A percentile compares a stretch with the other conserved stretches of the same genome.
phyloP scores from a whole-genome alignment of 53 echinoderm and acorn worm genomes.

The Mesocentrotus franciscanus region DNA sequence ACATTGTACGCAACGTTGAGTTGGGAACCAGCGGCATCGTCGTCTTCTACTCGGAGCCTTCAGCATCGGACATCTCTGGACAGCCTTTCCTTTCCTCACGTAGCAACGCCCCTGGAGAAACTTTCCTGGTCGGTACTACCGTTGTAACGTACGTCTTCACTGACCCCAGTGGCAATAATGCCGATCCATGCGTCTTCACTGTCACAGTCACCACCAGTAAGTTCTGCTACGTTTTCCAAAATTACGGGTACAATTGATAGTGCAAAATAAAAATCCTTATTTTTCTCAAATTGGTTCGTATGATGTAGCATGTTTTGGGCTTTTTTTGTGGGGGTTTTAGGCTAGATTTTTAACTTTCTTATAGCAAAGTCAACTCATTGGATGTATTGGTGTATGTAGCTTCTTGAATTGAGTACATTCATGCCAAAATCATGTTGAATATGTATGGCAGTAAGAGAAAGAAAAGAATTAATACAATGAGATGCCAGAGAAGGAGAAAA shows the following conservation, averaged over 20 bases:
- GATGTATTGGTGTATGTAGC: too few relatives aligned
- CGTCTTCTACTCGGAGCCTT: neutral
- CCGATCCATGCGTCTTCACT: conserved; percentile 37
- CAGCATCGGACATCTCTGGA: conserved; percentile 74
- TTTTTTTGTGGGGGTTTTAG: too few relatives aligned
- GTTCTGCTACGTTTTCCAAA: neutral
- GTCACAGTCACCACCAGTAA: conserved; percentile 73
- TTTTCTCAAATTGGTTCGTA: too few relatives aligned
- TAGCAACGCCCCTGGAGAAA: conserved; percentile 50
- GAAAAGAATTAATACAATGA: too few relatives aligned
- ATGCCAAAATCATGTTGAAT: too few relatives aligned
- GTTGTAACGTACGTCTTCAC: conserved; percentile 31
- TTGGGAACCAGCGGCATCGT: neutral
- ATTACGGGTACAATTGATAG: too few relatives aligned
- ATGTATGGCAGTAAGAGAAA: too few relatives aligned
- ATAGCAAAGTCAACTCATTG: too few relatives aligned
- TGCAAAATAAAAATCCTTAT: too few relatives aligned
- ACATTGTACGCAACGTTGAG: neutral
- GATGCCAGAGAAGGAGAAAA: too few relatives aligned
- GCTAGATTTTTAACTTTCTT: neutral
- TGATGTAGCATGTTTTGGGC: too few relatives aligned
- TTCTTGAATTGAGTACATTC: too few relatives aligned
- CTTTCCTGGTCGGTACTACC: conserved; percentile 58
- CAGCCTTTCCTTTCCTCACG: conserved; percentile 14
- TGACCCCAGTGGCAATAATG: conserved; percentile 61